These are phyloP conservation scores for Botia almorhae DNA, from an alignment of 2,797 vertebrate genomes.

Conservation along the genomic window DNA sequence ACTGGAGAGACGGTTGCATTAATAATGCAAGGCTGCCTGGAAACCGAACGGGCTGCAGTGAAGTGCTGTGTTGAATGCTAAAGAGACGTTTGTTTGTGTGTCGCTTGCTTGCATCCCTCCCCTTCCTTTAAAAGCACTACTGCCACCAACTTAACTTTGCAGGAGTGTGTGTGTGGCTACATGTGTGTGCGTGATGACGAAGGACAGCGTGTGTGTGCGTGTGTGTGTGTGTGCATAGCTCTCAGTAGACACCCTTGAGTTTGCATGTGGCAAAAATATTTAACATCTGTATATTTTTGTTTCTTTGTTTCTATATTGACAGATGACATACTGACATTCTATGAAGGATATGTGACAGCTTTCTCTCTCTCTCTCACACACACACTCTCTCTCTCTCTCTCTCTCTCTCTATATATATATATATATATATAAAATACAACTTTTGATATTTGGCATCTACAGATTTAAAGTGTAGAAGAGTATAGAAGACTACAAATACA, in stretches of 20 bases:
- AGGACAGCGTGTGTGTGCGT: conserved; percentile 58
- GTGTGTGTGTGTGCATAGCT: conserved; percentile 29
- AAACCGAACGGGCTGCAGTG: conserved; percentile 82
- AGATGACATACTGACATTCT: conserved; percentile 28
- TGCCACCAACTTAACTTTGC: conserved; percentile 62
- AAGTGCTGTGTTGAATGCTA: conserved; percentile 83
- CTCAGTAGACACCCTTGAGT: conserved; percentile 36
- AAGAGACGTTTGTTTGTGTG: conserved; percentile 83
- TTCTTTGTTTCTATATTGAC: conserved; percentile 61
- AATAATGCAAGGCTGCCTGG: conserved; percentile 85
- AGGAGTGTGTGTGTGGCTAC: conserved; percentile 51
- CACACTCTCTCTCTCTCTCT: too few relatives aligned
- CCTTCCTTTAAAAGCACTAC: conserved; percentile 41
- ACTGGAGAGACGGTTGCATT: conserved; percentile 75
- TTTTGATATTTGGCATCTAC: too few relatives aligned
- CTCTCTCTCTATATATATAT: too few relatives aligned
- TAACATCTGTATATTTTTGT: conserved; percentile 25
- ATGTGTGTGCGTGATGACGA: background rate
- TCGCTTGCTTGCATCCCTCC: conserved; percentile 63
- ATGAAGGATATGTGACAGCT: too few relatives aligned
- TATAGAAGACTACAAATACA: too few relatives aligned
- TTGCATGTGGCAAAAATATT: conserved; percentile 34
- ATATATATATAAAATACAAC: too few relatives aligned
- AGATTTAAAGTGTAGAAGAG: too few relatives aligned
- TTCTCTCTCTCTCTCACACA: too few relatives aligned